These are phyloP conservation scores for Dermochelys coriacea DNA, from an alignment of 2,797 vertebrate genomes.

Conservation along the genomic window DNA sequence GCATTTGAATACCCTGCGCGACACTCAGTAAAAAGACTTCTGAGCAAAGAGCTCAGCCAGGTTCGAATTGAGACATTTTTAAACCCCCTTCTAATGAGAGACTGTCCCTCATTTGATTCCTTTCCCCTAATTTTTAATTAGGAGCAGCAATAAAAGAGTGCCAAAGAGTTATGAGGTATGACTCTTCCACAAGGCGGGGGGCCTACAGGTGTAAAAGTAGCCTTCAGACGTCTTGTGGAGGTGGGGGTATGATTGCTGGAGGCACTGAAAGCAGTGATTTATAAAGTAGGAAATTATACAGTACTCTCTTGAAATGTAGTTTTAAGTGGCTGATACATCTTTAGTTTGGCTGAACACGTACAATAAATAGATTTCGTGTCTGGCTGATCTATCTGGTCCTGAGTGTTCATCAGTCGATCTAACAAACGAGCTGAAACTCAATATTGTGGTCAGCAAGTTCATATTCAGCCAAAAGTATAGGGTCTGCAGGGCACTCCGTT, in stretches of 20 bases:
- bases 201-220: constrained; percentile 11
- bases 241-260: constrained; percentile 12
- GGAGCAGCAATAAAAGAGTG: not conserved
- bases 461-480: constrained; percentile 40
- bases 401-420: constrained; percentile 59
- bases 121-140: not conserved
- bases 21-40: not conserved
- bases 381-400: constrained; percentile 57
- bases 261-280: constrained; percentile 46
- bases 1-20: not conserved
- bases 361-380: constrained; percentile 63
- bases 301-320: constrained; percentile 54
- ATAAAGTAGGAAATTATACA: constrained; percentile 52
- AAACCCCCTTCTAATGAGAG: not conserved
- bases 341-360: constrained; percentile 55
- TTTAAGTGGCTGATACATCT: constrained; percentile 62
- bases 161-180: not conserved
- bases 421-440: constrained; percentile 56
- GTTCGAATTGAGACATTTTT: not conserved
- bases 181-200: not conserved
- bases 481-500: constrained; percentile 23
- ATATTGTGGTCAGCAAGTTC: constrained; percentile 57
- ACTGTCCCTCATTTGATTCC: not conserved
- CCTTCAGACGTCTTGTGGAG: not conserved
- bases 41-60: not conserved